Base-by-base conservation (phyloP, 1,140 invertebrate genomes). In the Piezodorus guildinii region DNA sequence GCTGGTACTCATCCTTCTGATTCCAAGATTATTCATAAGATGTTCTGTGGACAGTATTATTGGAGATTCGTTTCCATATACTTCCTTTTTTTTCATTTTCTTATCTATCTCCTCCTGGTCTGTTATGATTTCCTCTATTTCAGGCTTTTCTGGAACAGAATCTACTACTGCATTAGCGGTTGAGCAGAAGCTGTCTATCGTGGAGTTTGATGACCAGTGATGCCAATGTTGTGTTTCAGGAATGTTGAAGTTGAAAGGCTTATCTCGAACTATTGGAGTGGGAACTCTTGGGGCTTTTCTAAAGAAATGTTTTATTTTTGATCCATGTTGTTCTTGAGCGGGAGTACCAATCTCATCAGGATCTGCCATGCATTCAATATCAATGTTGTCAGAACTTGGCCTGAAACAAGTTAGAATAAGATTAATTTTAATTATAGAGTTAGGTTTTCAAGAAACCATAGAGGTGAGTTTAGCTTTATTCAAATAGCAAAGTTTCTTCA, bases 161-260 rank as follows among this genome's bases (percentile, higher is more conserved):
- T 59, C 66, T 15, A 25, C 43, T 16, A 25, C 17, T 8, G 46
- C 17, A 15, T 59, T 63, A 19, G 23, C 49, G 15, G 59, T 65
- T 17, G 66, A 67, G 52, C 63, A 67, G 60, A 51, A 67, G 39
- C 66, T 67, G 52, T 67, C 66, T 15, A 67, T 34, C 4, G 66
- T 67, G 2, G 66, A 64, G 39, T 67, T 67, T 25, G 62, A 64
- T 5, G 63, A 61, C 63, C 63, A 65, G 2, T 44, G 65, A 8
- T 62, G 54, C 19, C 49, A 30, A 19, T 63, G 34, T 56, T 23
- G 17, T 21, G 23, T 25, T 23, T 56, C 52, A 56, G 52, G 52
- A 56, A 56, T 25, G 3, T 16, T 25, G 15, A 56, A 56, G 5
- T 16, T 25, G 23, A 56, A 56, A 56, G 23, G 17, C 17, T 25